A percentile compares a stretch with the other conserved stretches of the same genome.
Evolutionary conservation across 2,888 invertebrate species (phyloP).

Genomic region (Galeruca laticollis): DNA sequence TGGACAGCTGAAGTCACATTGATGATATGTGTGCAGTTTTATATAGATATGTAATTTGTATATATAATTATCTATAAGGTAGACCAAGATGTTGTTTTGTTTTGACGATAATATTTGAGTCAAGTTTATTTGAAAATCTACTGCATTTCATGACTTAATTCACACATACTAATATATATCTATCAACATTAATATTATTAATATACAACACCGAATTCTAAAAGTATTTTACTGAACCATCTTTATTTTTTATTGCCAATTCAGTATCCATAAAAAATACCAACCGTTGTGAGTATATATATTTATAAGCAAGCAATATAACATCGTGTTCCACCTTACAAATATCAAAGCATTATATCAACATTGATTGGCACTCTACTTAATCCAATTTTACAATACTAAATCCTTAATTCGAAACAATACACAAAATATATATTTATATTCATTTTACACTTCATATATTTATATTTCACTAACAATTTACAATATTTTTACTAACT

Average conservation of each 20-base stretch:
- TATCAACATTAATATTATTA: too few relatives aligned
- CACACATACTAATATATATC: too few relatives aligned
- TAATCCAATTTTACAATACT: conserved; percentile 13
- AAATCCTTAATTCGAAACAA: conserved; percentile 19
- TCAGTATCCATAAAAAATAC: too few relatives aligned
- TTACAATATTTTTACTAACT: conserved; percentile 20
- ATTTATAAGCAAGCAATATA: neutral
- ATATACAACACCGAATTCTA: neutral
- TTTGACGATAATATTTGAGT: neutral
- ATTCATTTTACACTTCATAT: conserved; percentile 1
- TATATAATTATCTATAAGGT: neutral
- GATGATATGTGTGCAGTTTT: conserved; percentile 63
- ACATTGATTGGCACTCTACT: conserved; percentile 35
- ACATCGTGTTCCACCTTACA: conserved; percentile 13
- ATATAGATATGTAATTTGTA: conserved; percentile 46
- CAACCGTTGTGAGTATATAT: too few relatives aligned
- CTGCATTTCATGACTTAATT: too few relatives aligned
- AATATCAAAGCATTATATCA: conserved; percentile 21
- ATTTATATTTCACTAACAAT: conserved; percentile 12
- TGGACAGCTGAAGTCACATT: conserved; percentile 65
- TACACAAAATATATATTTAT: conserved; percentile 8
- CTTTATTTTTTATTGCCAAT: too few relatives aligned
- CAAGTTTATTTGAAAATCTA: too few relatives aligned
- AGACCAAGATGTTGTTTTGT: neutral
- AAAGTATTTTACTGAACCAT: neutral